These are phyloP conservation scores for Boleophthalmus pectinirostris DNA, from an alignment of 2,113 vertebrate species.

Conservation along the genomic window DNA sequence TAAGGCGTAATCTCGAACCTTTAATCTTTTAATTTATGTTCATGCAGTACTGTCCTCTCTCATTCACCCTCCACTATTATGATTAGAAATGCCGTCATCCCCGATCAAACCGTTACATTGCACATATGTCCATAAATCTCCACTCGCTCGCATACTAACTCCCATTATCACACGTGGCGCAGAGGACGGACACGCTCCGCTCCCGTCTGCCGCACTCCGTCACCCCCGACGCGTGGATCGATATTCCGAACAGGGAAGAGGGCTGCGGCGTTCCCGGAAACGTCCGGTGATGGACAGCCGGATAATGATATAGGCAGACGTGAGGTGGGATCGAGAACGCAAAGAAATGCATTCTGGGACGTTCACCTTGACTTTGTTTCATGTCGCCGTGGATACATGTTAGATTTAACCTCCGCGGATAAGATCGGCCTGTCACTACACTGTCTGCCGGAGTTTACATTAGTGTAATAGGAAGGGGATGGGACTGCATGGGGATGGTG, in stretches of 20 bases:
- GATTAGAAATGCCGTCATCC: neutral
- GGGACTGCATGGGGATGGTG: neutral
- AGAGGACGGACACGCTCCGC: neutral
- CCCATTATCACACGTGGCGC: neutral
- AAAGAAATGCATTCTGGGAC: neutral
- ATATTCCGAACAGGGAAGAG: constrained; percentile 1
- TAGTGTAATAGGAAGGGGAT: neutral
- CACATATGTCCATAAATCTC: neutral
- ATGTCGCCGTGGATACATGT: neutral
- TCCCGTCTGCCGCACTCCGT: neutral
- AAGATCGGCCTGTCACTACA: neutral
- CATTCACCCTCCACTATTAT: neutral
- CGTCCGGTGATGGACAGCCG: neutral
- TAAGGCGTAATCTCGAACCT: too few species aligned
- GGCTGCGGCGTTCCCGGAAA: neutral
- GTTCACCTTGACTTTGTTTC: neutral
- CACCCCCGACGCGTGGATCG: neutral
- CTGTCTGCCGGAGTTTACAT: neutral
- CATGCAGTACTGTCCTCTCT: neutral
- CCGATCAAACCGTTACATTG: neutral
- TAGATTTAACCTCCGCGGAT: neutral
- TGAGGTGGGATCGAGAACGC: neutral
- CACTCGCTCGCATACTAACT: neutral
- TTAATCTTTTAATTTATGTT: too few species aligned
- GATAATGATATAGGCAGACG: constrained; percentile 2